Evolutionary conservation across 2,113 vertebrate species (phyloP).

Genomic region (Atherinomorus stipes): DNA sequence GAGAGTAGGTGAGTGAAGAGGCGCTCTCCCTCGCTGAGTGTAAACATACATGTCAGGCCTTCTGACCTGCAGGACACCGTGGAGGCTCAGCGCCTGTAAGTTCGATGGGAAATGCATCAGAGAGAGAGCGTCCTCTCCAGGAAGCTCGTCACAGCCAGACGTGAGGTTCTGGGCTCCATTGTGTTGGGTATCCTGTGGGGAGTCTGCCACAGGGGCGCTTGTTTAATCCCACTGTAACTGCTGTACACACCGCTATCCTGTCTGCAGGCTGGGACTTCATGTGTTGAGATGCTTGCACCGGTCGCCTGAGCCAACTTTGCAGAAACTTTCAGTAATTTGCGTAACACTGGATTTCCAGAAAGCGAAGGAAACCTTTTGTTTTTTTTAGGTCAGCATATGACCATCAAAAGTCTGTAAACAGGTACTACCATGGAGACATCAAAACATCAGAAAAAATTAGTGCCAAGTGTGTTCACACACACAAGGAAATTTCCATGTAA

Average conservation of each 20-base stretch:
- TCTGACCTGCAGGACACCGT: slow-evolving; percentile 51
- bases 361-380: neutral
- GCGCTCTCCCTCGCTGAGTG: slow-evolving; percentile 1
- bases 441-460: no score
- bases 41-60: slow-evolving; percentile 28
- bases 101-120: slow-evolving; percentile 74
- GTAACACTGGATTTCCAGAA: slow-evolving; percentile 12
- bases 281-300: slow-evolving; percentile 31
- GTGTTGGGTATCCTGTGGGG: slow-evolving; percentile 80
- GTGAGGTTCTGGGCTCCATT: slow-evolving; percentile 71
- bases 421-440: no score
- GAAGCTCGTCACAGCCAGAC: slow-evolving; percentile 72
- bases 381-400: neutral
- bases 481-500: no score
- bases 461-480: no score
- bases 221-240: slow-evolving; percentile 62
- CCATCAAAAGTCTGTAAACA: no score
- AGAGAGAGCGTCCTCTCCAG: slow-evolving; percentile 53
- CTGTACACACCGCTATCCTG: slow-evolving; percentile 77
- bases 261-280: slow-evolving; percentile 49
- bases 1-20: slow-evolving; percentile 90
- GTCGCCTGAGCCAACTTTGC: slow-evolving; percentile 29
- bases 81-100: slow-evolving; percentile 47
- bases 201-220: slow-evolving; percentile 58
- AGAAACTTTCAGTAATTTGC: slow-evolving; percentile 25